Base-by-base conservation (phyloP, 2,797 vertebrate species). In the Parauchenoglanis ngamensis region DNA sequence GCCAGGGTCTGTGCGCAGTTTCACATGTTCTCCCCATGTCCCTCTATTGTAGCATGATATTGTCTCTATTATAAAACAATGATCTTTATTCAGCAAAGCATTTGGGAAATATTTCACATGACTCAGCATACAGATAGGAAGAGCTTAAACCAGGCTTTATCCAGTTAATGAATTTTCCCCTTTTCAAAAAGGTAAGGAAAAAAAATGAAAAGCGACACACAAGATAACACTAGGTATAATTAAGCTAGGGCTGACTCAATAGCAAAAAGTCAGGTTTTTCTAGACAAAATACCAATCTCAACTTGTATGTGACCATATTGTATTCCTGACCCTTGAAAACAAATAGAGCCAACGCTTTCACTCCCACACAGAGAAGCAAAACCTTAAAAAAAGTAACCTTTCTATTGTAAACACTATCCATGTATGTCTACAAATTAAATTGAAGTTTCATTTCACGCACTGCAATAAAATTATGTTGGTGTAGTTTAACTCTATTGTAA, bases 391-490 rank as follows among this genome's bases (percentile, higher is more conserved):
- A 0, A 25, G 57, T 17, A 63, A 31, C n/a, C 7, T 4, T 67
- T 67, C 19, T 6, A 31, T 83, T 68, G 17, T 28, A 68, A 15
- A 67, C 59, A 67, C 44, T 46, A 61, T 61, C 4, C 61, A 83
- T 52, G 63, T 52, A 44, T 65, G 59, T 28, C 79, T 52, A 21
- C 46, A 83, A 67, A 83, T 67, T 31, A 46, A 65, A 67, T 21
- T 31, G 12, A 54, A 68, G 1, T 25, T 68, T 52, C 17, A 68
- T 83, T 83, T 54, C 63, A 83, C 5, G 17, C 44, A 52, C 80
- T 23, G 44, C 67, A 83, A 83, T 52, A 68, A 67, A 68, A 67
- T 68, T n/a, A 31, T 49, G 52, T 28, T 54, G 80, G n/a, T 83
- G 44, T 11, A 21, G 7, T 67, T 82, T 49, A 82, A 31, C 13